Conservation (phyloP, 35 echinoderm and acorn worm species). For the Chiridota heheva region DNA sequence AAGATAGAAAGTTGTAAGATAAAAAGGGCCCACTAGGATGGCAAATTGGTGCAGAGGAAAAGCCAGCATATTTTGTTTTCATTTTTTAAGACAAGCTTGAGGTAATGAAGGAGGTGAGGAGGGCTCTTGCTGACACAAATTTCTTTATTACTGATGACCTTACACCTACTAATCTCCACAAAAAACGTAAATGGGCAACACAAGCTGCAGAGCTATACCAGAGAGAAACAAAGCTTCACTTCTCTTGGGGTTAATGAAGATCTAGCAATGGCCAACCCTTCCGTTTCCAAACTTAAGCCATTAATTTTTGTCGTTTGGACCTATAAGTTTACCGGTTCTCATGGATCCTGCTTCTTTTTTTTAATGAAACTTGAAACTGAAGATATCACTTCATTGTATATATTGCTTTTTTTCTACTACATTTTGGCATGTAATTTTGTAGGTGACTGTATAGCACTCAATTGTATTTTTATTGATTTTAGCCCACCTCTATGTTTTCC, state of each 20-base stretch:
- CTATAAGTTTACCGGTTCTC: no score
- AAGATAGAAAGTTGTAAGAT: not conserved
- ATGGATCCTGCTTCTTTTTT: no score
- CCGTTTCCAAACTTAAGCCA: no score
- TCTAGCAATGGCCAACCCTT: not conserved
- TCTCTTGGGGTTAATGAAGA: slow-evolving; percentile 12
- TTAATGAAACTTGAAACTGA: no score
- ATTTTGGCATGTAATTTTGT: no score
- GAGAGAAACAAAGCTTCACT: not conserved
- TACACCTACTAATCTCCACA: not conserved
- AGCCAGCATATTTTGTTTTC: not conserved
- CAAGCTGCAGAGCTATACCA: not conserved
- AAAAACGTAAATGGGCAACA: not conserved
- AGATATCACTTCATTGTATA: no score
- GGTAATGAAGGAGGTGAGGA: not conserved
- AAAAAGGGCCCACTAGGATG: not conserved
- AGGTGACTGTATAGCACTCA: no score
- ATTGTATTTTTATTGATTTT: no score
- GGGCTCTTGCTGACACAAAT: not conserved
- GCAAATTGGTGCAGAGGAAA: not conserved
- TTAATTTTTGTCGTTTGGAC: no score
- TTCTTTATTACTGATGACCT: slow-evolving; percentile 11
- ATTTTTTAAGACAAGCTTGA: slow-evolving; percentile 12
- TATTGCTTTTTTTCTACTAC: no score
- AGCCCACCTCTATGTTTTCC: no score